Evolutionary conservation across 1,140 invertebrate genomes (phyloP), one percentile per base, ranked within the genome.

Genomic region (Drosophila sturtevanti): DNA sequence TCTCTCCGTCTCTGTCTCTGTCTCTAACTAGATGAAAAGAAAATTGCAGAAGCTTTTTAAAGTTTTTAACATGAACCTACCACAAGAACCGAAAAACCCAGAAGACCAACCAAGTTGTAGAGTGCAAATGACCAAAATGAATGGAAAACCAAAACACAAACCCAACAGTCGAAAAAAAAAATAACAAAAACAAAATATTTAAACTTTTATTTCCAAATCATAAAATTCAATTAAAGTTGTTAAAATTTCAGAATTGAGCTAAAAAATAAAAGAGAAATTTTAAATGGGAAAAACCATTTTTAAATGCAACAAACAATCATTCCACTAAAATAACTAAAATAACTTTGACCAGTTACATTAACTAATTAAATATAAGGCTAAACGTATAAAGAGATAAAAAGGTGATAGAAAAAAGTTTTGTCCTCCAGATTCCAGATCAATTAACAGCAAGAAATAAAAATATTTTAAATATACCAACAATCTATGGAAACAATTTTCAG

Each of bases 121-220:
- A 48, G 41, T 48, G 41, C 41, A 48, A 48, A 48, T 48, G 41
- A 48, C 41, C 41, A 48, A 48, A 18, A 48, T 48, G 41, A 48
- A 48, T 48, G 41, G 1, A 48, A 48, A 48, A 48, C 41, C 41
- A 48, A 48, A 48, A 16, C 16, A 48, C 41, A 18, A 48, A 48
- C 18, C 41, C 38, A 14, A 41, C 38, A 41, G 18, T 21, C 41
- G 6, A 44, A 9, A 44, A 18, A 2, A 7, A 44, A 44, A 14
- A 16, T 7, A 18, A 14, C 14, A 21, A 48, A 16, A 21, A 21
- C 2, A 21, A 48, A 48, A 48, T 44, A 48, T 7, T 21, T 11
- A 48, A 48, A 48, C 41, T 48, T 48, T 48, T 16, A 48, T 48
- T 48, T 48, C 6, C 41, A 48, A 48, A 48, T 48, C 41, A 48